Percentiles rank a stretch among this genome's conserved stretches.
Conservation (phyloP, 2,797 vertebrate species). For the Pipistrellus nathusii region DNA sequence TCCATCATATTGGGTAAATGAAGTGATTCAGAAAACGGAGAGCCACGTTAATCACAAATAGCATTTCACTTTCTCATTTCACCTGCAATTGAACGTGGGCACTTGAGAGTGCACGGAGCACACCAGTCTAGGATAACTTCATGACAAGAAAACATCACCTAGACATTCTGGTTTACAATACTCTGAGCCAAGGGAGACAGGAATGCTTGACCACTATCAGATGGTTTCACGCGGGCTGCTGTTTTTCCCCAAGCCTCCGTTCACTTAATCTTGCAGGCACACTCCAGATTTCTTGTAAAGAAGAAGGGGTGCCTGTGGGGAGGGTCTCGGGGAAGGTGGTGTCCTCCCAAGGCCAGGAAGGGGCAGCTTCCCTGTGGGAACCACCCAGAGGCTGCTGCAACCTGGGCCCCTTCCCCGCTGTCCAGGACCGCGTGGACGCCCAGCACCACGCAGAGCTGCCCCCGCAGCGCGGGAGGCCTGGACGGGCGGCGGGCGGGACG, state of each 20-base stretch:
- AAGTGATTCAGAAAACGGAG: neutral
- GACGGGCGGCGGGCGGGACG: constrained; percentile 78
- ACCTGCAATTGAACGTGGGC: neutral
- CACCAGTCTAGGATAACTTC: neutral
- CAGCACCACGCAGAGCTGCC: constrained; percentile 20
- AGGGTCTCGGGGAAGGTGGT: neutral
- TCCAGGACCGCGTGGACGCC: constrained; percentile 80
- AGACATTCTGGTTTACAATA: neutral
- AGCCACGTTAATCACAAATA: neutral
- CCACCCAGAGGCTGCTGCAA: constrained; percentile 84
- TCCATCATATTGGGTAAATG: neutral
- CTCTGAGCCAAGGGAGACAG: neutral
- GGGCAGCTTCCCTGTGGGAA: rapidly evolving
- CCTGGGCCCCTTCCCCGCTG: neutral
- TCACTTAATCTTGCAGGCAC: neutral
- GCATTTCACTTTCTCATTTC: neutral
- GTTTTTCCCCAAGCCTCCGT: neutral
- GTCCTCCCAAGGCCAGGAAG: no score
- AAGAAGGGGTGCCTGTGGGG: neutral
- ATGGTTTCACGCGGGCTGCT: neutral
- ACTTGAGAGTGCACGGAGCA: neutral
- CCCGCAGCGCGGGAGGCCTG: constrained; percentile 67
- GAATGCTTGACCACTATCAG: neutral
- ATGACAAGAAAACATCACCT: neutral
- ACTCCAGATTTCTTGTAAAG: neutral